Evolutionary conservation across 2,797 vertebrate species (phyloP), one percentile per base, ranked within the genome.

Genomic region (Hafferia zeledoni): DNA sequence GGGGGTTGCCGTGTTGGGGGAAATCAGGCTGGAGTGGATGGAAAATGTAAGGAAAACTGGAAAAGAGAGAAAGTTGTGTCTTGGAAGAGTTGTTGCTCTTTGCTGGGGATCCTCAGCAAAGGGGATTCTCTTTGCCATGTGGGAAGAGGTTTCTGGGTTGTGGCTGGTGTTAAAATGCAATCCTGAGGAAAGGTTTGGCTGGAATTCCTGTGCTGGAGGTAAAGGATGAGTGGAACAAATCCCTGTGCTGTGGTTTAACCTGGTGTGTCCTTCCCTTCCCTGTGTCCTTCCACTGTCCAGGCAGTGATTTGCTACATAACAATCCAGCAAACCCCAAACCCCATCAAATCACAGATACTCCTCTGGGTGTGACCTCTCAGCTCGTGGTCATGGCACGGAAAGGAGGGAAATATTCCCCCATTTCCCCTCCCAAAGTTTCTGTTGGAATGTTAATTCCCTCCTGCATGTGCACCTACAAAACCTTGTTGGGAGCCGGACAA

Each of bases 281-380:
- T 35, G 8, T 33, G 11, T 31, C 18, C 33, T 57, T 24, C n/a
- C 6, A 0, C 27, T 35, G 33, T 18, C 37, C 52, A 13, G 20
- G 47, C 1, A 2, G 4, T 16, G 16, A 22, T 70, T 72, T 68
- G 24, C 37, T 50, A 1, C 6, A 1, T 9, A 8, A 23, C 31
- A 53, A 11, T 5, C 15, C 13, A 13, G 30, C 24, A 41, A 81
- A 17, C 43, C 14, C 50, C 59, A 57, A 9, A 35, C 33, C 10
- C 39, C 17, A 1, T 55, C 4, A 44, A 43, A 37, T 27, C 28
- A 5, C 46, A 39, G 49, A 1, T 59, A 2, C 14, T 60, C 0
- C 37, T 39, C 3, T 43, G 17, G 47, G 37, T 2, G 3, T 30
- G 6, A 11, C n/a, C 28, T 43, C 30, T 28, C 53, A 43, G 0